Conservation (phyloP, 2,113 vertebrate genomes). For the Electrona antarctica region DNA sequence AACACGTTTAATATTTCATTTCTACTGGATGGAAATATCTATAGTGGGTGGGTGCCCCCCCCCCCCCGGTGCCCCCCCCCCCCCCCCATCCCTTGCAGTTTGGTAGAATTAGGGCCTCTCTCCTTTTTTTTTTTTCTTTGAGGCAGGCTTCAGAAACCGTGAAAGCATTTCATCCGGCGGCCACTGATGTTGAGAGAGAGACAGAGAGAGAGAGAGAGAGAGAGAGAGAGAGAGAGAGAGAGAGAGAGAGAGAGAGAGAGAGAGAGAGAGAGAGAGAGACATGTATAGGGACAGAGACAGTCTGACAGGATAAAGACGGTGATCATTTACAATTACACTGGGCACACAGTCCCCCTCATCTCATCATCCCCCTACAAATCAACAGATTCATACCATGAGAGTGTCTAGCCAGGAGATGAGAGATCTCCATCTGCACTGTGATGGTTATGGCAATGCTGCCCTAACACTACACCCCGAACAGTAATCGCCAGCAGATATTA, state of each 20-base stretch:
- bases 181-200: conserved; percentile 55
- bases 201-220: conserved; percentile 13
- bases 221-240: conserved; percentile 5
- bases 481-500: conserved; percentile 43
- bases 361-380: conserved; percentile 62
- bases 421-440: conserved; percentile 38
- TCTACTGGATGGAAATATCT: conserved; percentile 78
- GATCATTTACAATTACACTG: conserved; percentile 81
- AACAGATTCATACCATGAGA: conserved; percentile 57
- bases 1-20: conserved; percentile 86
- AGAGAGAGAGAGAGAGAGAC: conserved; percentile 14
- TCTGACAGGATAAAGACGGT: conserved; percentile 69
- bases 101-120: conserved; percentile 68
- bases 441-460: conserved; percentile 33
- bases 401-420: conserved; percentile 41
- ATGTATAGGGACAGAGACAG: conserved; percentile 35
- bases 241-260: conserved; percentile 23
- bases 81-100: conserved; percentile 57
- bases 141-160: conserved; percentile 58
- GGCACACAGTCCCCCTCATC: conserved; percentile 60
- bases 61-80: conserved; percentile 43
- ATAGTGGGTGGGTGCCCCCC: conserved; percentile 56
- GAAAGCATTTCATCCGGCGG: conserved; percentile 70
- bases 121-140: conserved; percentile 39
- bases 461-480: conserved; percentile 9